These are phyloP conservation scores for Glossosoma conforme DNA, from an alignment of 1,140 invertebrate species.

Conservation along the genomic window DNA sequence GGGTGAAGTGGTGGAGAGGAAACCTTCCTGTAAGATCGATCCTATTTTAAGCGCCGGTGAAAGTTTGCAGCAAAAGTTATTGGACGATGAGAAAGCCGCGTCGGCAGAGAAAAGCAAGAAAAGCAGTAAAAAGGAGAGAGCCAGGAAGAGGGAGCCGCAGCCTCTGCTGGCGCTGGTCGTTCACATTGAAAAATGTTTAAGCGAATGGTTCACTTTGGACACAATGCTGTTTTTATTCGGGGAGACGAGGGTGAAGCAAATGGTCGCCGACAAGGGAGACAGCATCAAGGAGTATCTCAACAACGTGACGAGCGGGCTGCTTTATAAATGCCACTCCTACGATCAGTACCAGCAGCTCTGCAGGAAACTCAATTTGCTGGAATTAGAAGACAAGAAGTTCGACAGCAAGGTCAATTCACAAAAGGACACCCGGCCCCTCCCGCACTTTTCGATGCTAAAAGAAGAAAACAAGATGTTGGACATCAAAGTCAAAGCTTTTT, in stretches of 20 bases:
- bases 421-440: conserved; percentile 49
- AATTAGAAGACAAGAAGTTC: conserved; percentile 50
- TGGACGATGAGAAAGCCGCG: conserved; percentile 1
- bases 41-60: conserved; percentile 21
- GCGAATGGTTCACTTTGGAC: conserved; percentile 57
- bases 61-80: conserved; percentile 3
- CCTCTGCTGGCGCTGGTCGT: conserved; percentile 32
- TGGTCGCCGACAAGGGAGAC: conserved; percentile 51
- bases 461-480: conserved; percentile 52
- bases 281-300: conserved; percentile 51
- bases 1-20: conserved; percentile 23
- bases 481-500: conserved; percentile 54
- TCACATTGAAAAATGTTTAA: conserved; percentile 51
- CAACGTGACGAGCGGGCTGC: conserved; percentile 41
- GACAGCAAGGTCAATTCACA: conserved; percentile 39
- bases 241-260: conserved; percentile 51
- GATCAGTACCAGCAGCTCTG: conserved; percentile 53
- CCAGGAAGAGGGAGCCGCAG: not conserved
- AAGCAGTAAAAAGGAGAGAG: conserved; percentile 2
- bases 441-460: conserved; percentile 53
- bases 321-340: conserved; percentile 43
- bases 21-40: conserved; percentile 21
- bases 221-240: conserved; percentile 53
- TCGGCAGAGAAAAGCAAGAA: not conserved
- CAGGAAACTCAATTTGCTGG: conserved; percentile 50